Evolutionary conservation across 1,140 invertebrate species (phyloP).

Genomic region (Tribolium castaneum): DNA sequence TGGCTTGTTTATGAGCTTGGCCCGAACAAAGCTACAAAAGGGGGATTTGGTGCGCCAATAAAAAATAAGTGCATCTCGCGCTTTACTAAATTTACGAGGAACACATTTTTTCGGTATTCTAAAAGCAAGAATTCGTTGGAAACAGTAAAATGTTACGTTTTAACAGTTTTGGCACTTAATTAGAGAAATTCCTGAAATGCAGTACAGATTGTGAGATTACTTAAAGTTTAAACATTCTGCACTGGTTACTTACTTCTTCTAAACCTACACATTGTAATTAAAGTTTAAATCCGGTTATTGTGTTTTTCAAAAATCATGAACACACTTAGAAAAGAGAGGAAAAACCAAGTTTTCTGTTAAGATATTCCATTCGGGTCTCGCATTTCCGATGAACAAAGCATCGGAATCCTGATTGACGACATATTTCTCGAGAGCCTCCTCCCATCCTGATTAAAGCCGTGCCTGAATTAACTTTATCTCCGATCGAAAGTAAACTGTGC

Average conservation of each 20-base stretch:
- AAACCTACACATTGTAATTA: too few species aligned
- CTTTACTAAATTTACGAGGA: too few species aligned
- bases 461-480: slow-evolving; percentile 15
- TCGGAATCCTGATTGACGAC: slow-evolving; percentile 5
- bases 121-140: too few species aligned
- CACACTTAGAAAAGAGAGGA: not conserved
- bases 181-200: too few species aligned
- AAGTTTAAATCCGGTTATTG: too few species aligned
- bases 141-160: too few species aligned
- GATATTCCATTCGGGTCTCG: not conserved
- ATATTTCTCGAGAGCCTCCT: not conserved
- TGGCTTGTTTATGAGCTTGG: not conserved
- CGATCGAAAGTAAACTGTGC: slow-evolving; percentile 1
- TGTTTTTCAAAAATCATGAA: not conserved
- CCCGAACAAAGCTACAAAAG: not conserved
- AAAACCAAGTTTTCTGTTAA: not conserved
- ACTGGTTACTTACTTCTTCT: too few species aligned
- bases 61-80: too few species aligned
- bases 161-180: too few species aligned
- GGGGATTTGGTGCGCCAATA: not conserved
- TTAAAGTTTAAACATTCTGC: too few species aligned
- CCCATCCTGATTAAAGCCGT: not conserved
- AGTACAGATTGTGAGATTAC: too few species aligned
- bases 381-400: not conserved
- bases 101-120: too few species aligned